Evolutionary conservation across 2,888 invertebrate species (phyloP).

Genomic region (Plagiodera versicolora): DNA sequence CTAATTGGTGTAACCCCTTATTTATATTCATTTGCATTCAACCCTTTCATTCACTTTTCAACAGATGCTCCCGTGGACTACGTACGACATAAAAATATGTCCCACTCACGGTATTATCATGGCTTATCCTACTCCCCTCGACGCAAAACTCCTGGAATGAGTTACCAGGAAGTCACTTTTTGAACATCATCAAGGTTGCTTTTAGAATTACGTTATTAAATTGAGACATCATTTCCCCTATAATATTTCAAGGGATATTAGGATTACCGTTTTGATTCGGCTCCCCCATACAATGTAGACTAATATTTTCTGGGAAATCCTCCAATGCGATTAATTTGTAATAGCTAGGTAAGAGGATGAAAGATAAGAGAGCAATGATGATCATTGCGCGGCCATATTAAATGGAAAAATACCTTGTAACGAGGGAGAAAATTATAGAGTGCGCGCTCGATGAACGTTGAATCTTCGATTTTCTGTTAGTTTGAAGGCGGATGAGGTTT

Average conservation of each 20-base stretch:
- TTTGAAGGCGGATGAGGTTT: too few species aligned
- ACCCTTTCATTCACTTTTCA: too few species aligned
- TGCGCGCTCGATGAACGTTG: too few species aligned
- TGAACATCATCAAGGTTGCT: neutral
- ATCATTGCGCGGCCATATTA: slow-evolving; percentile 17
- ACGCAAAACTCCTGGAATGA: neutral
- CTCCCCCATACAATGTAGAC: slow-evolving; percentile 9
- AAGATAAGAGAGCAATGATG: slow-evolving; percentile 30
- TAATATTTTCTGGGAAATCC: slow-evolving; percentile 25
- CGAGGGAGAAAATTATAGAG: neutral
- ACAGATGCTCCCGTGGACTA: too few species aligned
- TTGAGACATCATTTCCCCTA: neutral
- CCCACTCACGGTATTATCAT: neutral
- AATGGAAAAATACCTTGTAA: neutral
- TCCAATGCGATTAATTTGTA: slow-evolving; percentile 31
- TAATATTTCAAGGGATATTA: neutral
- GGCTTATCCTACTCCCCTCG: neutral
- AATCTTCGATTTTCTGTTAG: too few species aligned
- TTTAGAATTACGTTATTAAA: neutral
- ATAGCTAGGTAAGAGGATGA: slow-evolving; percentile 29
- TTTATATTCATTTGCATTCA: too few species aligned
- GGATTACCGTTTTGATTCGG: neutral
- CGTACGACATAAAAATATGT: too few species aligned
- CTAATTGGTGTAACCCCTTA: too few species aligned
- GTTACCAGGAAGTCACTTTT: neutral